Evolutionary conservation across 2,797 vertebrate species (phyloP), one percentile per base, ranked within the genome.

Genomic region (Pseudocheirus occidentalis): DNA sequence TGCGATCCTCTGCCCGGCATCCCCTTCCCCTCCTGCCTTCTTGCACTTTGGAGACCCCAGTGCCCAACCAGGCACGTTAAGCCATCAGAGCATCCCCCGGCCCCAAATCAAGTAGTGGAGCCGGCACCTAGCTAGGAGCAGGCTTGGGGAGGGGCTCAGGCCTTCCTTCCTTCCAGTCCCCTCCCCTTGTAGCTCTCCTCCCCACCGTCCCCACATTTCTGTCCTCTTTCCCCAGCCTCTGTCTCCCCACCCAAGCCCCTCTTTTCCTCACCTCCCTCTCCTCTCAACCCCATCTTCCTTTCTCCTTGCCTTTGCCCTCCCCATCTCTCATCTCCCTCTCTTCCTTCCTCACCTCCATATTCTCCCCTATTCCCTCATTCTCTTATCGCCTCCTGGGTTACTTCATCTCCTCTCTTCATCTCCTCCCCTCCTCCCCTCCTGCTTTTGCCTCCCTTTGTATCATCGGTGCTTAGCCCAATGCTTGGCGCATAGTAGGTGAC

Each of bases 11-110:
- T 31, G 73, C 46, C 58, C 94, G 31, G 2, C 21, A 10, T 56
- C 31, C 73, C 57, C 81, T 1, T 5, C 54, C 91, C 66, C 57
- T 92, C 12, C 55, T 54, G 81, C 93, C 97, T 93, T 95, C 53
- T 94, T 93, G 96, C 95, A 94, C 92, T 97, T 96, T 73, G 95
- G 81, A 97, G 58, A 93, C 90, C 54, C 90, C 31, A 57, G 94
- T n/a, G 87, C 40, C 56, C 50, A 40, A n/a, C 31, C 0, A 7
- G 12, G 55, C 55, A 55, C 27, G 50, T 55, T 3, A 58, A 93
- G 50, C 81, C 16, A 10, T 31, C 50, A 92, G 31, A 29, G 28
- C 52, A n/a, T n/a, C 52, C 52, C 52, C 89, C 9, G 1, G 11
- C 91, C 92, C 58, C 54, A 12, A 53, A 92, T 73, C 73, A 55